A percentile compares a stretch with the other conserved stretches of the same genome.
Conservation (phyloP, 2,113 vertebrate species). For the Bombycilla garrulus region DNA sequence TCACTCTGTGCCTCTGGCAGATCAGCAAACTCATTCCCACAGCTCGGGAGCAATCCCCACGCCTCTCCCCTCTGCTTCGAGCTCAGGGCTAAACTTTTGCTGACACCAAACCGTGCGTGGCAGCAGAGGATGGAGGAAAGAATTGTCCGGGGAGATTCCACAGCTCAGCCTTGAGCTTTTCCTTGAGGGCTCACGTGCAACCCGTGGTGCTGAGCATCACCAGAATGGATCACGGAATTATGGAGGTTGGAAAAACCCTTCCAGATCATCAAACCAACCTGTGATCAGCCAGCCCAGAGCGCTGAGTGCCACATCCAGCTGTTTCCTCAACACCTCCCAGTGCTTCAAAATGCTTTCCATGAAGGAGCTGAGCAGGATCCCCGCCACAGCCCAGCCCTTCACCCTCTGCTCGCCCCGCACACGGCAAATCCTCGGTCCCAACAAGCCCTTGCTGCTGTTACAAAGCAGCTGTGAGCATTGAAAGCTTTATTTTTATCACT, state of each 20-base stretch:
- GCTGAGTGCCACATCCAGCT: accelerated
- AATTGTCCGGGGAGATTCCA: neutral
- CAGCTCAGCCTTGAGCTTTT: neutral
- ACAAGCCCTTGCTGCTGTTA: neutral
- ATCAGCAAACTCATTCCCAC: neutral
- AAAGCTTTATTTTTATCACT: neutral
- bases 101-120: neutral
- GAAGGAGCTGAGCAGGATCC: neutral
- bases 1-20: slow-evolving; percentile 27
- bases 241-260: neutral
- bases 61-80: neutral
- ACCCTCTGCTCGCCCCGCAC: neutral
- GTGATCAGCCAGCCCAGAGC: neutral
- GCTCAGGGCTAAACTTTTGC: neutral
- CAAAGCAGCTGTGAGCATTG: neutral
- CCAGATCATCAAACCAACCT: neutral
- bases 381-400: neutral
- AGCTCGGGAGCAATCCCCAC: neutral
- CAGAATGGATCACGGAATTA: neutral
- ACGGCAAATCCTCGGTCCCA: accelerated
- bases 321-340: neutral
- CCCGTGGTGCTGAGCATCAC: neutral
- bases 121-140: neutral
- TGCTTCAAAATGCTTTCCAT: neutral
- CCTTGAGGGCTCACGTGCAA: neutral